phyloP scores from a whole-genome alignment of 2,113 vertebrate species.

The Sander vitreus region DNA sequence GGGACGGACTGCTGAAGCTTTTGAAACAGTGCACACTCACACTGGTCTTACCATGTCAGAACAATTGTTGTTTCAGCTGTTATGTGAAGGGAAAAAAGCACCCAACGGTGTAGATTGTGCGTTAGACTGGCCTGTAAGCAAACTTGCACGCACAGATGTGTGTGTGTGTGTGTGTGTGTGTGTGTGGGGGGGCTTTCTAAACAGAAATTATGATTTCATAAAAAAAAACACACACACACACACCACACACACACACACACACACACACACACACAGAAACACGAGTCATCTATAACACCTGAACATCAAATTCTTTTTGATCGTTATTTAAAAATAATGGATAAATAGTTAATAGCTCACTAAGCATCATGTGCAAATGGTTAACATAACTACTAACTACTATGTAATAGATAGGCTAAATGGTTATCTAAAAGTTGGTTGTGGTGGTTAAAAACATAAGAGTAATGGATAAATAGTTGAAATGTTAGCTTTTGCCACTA shows the following conservation, averaged over 20 bases:
- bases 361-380: too few relatives aligned
- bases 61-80: slow-evolving; percentile 80
- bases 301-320: too few relatives aligned
- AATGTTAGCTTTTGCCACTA: too few relatives aligned
- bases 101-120: slow-evolving; percentile 24
- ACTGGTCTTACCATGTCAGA: slow-evolving; percentile 71
- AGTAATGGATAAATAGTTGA: too few relatives aligned
- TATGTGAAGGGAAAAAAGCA: slow-evolving; percentile 25
- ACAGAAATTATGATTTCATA: neutral
- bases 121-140: slow-evolving; percentile 24
- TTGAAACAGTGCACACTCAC: slow-evolving; percentile 60
- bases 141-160: neutral
- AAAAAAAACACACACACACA: too few relatives aligned
- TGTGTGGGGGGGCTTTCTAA: neutral
- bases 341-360: neutral
- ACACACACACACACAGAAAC: too few relatives aligned
- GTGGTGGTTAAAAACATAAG: too few relatives aligned
- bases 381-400: too few relatives aligned
- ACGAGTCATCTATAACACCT: too few relatives aligned
- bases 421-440: too few relatives aligned
- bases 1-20: slow-evolving; percentile 36
- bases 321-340: neutral
- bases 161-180: neutral
- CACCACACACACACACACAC: too few relatives aligned
- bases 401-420: too few relatives aligned